These are phyloP conservation scores for Strix aluco DNA, from an alignment of 2,113 vertebrate species.

Conservation along the genomic window DNA sequence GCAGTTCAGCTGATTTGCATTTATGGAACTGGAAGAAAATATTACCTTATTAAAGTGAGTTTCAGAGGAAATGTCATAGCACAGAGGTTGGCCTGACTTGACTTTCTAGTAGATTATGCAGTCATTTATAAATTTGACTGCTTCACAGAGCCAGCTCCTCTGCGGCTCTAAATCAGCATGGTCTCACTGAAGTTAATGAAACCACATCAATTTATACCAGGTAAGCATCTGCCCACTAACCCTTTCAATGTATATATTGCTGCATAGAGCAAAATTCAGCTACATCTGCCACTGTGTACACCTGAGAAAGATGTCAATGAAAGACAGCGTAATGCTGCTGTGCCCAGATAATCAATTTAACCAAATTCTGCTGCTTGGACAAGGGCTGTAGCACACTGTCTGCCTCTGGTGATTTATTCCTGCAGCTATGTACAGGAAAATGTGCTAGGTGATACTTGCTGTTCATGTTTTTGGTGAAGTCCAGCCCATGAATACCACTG, in stretches of 20 bases:
- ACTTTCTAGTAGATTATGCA: constrained; percentile 50
- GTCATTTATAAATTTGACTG: constrained; percentile 48
- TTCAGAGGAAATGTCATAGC: constrained; percentile 58
- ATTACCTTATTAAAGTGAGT: constrained; percentile 61
- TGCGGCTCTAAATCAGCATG: constrained; percentile 46
- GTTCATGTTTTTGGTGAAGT: not conserved
- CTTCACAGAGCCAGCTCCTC: constrained; percentile 18
- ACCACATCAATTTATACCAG: constrained; percentile 40
- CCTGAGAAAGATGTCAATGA: not conserved
- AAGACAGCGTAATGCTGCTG: not conserved
- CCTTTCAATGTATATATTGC: not conserved
- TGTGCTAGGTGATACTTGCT: not conserved
- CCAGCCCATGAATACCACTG: not conserved
- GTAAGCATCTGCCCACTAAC: constrained; percentile 18
- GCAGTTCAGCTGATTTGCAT: constrained; percentile 48
- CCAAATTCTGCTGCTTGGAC: not conserved
- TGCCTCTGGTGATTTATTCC: not conserved
- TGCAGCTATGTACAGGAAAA: not conserved
- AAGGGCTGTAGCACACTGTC: not conserved
- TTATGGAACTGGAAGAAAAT: constrained; percentile 57
- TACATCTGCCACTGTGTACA: not conserved
- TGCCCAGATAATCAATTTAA: not conserved
- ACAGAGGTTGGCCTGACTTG: constrained; percentile 36
- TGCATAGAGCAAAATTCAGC: not conserved
- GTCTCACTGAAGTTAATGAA: constrained; percentile 51